Conservation (phyloP, 2,888 invertebrate genomes). For the Eilema depressum region DNA sequence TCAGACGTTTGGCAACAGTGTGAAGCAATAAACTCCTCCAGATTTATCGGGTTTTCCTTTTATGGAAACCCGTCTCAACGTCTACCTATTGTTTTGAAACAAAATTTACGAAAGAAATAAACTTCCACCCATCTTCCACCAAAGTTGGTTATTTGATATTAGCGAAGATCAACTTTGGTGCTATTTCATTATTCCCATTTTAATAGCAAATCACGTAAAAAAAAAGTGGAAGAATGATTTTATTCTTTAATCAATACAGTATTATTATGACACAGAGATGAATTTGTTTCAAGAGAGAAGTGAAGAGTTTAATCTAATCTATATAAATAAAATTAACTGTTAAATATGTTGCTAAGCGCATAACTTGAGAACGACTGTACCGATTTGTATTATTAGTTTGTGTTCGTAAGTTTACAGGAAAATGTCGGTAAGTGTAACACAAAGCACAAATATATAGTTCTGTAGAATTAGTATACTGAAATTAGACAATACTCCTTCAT, state of each 20-base stretch:
- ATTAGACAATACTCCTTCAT: no score
- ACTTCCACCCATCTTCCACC: background rate
- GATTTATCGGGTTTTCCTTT: constrained; percentile 27
- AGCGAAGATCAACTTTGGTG: background rate
- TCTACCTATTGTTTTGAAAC: constrained; percentile 28
- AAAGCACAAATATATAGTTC: no score
- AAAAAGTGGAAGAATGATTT: background rate
- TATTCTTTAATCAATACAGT: background rate
- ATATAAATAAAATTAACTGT: no score
- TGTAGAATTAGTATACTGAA: no score
- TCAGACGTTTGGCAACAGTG: constrained; percentile 27
- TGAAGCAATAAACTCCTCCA: constrained; percentile 13
- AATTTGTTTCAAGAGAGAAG: background rate
- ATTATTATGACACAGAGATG: background rate
- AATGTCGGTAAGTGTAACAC: no score
- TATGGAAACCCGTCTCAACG: constrained; percentile 29
- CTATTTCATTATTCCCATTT: background rate
- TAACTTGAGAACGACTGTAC: no score
- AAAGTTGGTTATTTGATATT: background rate
- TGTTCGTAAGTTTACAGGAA: no score
- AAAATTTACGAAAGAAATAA: constrained; percentile 24
- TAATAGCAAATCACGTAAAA: background rate
- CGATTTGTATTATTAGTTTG: no score
- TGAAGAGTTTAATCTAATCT: no score
- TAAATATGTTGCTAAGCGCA: no score